Evolutionary conservation across 2,797 vertebrate genomes (phyloP).

Genomic region (Xenopus petersii): DNA sequence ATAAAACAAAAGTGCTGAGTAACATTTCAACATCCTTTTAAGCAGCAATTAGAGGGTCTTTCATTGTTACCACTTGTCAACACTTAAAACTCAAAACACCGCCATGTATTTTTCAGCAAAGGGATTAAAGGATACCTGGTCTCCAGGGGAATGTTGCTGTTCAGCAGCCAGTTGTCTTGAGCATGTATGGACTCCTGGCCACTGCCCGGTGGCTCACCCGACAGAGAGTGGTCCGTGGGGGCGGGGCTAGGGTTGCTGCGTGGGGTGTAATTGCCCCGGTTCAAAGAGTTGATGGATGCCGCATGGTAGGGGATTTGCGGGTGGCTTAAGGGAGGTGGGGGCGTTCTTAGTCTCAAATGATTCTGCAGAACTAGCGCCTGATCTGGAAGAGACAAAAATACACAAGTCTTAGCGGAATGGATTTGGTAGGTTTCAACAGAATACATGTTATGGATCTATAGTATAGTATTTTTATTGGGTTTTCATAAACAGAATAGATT

Average conservation of each 20-base stretch:
- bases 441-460: no score
- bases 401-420: no score
- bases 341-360: constrained; percentile 87
- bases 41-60: constrained; percentile 2
- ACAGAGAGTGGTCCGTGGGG: constrained; percentile 88
- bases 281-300: constrained; percentile 89
- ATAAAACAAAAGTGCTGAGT: constrained; percentile 13
- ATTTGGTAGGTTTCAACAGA: no score
- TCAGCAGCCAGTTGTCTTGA: constrained; percentile 98
- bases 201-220: constrained; percentile 79
- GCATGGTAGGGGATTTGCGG: constrained; percentile 88
- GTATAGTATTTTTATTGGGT: no score
- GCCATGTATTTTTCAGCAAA: neutral
- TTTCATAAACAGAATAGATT: no score
- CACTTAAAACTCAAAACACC: constrained; percentile 8
- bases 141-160: constrained; percentile 98
- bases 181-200: constrained; percentile 79
- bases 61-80: constrained; percentile 16
- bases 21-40: constrained; percentile 9
- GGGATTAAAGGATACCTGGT: constrained; percentile 76
- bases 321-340: constrained; percentile 87
- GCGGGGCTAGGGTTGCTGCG: constrained; percentile 94
- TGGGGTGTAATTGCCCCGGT: constrained; percentile 90
- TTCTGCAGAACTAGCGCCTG: constrained; percentile 80
- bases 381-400: constrained; percentile 57